Evolutionary conservation across 1,140 invertebrate genomes (phyloP).

Genomic region (Eufriesea mexicana): DNA sequence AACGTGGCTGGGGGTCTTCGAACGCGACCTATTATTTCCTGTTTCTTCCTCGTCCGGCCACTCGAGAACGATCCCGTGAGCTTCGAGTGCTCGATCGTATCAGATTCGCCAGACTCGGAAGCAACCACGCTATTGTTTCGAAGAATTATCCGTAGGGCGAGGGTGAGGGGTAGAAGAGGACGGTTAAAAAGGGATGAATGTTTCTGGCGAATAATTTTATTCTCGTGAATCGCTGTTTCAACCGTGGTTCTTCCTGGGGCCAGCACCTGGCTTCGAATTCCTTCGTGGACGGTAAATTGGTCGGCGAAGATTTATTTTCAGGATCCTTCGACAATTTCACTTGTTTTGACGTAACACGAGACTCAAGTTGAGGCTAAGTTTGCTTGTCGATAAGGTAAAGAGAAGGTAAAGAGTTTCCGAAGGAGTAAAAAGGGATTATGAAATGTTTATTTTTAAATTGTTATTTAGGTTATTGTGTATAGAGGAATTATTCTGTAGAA

Average conservation of each 20-base stretch:
- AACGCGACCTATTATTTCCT: constrained; percentile 31
- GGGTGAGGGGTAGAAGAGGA: not conserved
- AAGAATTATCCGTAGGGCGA: not conserved
- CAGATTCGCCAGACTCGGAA: not conserved
- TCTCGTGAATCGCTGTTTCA: not conserved
- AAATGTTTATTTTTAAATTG: no score
- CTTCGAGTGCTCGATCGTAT: constrained; percentile 33
- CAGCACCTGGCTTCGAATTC: not conserved
- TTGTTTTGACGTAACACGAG: no score
- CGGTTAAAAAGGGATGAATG: not conserved
- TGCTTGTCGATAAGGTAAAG: no score
- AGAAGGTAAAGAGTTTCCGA: no score
- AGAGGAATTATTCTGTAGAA: no score
- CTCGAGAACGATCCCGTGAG: constrained; percentile 6
- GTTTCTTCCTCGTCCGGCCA: not conserved
- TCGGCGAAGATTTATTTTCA: no score
- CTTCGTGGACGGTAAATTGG: no score
- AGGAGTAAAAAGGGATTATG: no score
- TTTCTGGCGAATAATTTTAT: not conserved
- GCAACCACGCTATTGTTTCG: not conserved
- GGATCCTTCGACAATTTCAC: no score
- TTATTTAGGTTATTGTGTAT: no score
- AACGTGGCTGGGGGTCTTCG: not conserved
- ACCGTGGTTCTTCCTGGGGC: no score
- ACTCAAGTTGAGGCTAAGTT: no score